phyloP scores from a whole-genome alignment of 1,140 invertebrate species.

The Cheumatopsyche charites region DNA sequence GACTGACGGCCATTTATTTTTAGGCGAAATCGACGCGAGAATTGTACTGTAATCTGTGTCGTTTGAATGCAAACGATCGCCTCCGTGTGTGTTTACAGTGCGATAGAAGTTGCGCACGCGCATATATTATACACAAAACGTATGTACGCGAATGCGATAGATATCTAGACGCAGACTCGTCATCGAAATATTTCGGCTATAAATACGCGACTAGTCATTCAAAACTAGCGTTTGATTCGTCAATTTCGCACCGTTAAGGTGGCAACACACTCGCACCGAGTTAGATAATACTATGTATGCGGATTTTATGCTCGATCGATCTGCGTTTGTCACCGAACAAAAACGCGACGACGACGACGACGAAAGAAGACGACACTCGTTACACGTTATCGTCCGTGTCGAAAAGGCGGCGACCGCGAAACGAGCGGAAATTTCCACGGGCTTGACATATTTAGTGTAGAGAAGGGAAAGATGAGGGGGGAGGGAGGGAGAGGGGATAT shows the following conservation, averaged over 20 bases:
- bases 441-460: conserved; percentile 10
- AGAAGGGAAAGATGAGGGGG: not conserved
- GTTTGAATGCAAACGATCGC: too few relatives aligned
- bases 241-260: not conserved
- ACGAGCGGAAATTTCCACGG: conserved; percentile 22
- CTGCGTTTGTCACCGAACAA: not conserved
- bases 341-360: not conserved
- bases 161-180: conserved; percentile 6
- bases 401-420: not conserved
- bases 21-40: too few relatives aligned
- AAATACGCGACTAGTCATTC: conserved; percentile 4
- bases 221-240: not conserved
- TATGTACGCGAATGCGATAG: too few relatives aligned
- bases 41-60: too few relatives aligned
- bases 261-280: not conserved
- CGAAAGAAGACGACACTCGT: too few relatives aligned
- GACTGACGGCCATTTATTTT: too few relatives aligned
- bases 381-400: too few relatives aligned
- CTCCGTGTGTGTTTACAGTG: too few relatives aligned
- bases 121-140: too few relatives aligned
- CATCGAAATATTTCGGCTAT: conserved; percentile 16
- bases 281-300: too few relatives aligned
- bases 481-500: not conserved
- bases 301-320: too few relatives aligned
- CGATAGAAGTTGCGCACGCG: too few relatives aligned